Conservation (phyloP, 2,797 vertebrate genomes). For the Tarsius wallacei region DNA sequence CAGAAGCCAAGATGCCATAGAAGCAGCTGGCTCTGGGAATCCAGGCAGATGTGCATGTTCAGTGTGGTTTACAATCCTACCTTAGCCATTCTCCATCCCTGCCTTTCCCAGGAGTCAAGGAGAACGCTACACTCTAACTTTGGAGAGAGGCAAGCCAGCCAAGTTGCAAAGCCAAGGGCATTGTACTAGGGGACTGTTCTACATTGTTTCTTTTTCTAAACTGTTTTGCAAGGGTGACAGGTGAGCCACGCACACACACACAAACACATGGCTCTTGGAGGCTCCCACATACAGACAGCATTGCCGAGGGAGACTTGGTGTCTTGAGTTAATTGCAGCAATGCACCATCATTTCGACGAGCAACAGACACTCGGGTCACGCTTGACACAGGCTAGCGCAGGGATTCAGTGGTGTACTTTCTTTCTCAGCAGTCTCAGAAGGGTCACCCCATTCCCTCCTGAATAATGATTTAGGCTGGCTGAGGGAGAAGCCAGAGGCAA, state of each 20-base stretch:
- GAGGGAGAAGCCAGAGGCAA: not conserved
- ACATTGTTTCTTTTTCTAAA: not conserved
- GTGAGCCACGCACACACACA: not conserved
- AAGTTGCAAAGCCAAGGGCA: conserved; percentile 59
- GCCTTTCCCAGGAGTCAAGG: not conserved
- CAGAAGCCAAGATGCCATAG: conserved; percentile 86
- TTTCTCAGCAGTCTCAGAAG: not conserved
- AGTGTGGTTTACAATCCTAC: conserved; percentile 74
- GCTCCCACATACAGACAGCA: not conserved
- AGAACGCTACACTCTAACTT: not conserved
- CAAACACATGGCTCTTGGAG: not conserved
- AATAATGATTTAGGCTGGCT: not conserved
- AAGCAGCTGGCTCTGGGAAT: conserved; percentile 87
- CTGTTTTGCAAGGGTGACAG: not conserved
- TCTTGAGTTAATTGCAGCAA: not conserved
- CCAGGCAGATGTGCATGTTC: conserved; percentile 73
- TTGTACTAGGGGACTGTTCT: conserved; percentile 48
- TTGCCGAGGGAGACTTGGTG: not conserved
- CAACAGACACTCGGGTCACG: not conserved
- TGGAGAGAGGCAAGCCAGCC: not conserved
- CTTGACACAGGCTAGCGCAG: not conserved
- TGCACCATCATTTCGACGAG: not conserved
- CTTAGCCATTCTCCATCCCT: conserved; percentile 33
- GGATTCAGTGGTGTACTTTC: not conserved
- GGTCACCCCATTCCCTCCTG: not conserved